Conservation (phyloP, 2,888 invertebrate genomes). For the Anodontia alba region DNA sequence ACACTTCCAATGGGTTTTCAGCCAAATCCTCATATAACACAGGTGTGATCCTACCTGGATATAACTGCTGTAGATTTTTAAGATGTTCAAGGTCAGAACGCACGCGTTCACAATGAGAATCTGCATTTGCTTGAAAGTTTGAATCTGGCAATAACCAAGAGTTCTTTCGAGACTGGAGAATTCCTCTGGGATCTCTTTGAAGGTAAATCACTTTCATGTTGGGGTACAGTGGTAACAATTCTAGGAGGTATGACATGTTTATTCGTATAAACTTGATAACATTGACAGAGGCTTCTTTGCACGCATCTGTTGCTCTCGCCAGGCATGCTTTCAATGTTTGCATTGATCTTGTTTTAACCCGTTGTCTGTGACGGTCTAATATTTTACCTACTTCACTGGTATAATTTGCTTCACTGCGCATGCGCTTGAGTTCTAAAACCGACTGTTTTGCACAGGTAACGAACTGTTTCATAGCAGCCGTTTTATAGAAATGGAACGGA, state of each 20-base stretch:
- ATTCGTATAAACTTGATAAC: conserved; percentile 3
- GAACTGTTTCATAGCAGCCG: background rate
- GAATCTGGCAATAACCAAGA: background rate
- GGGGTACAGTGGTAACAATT: background rate
- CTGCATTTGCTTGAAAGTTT: background rate
- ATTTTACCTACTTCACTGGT: background rate
- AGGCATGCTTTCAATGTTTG: background rate
- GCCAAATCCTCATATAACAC: background rate
- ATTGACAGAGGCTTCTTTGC: background rate
- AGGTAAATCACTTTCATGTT: conserved; percentile 6
- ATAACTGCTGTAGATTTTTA: background rate
- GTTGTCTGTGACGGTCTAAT: background rate
- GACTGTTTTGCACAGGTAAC: background rate
- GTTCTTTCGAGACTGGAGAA: background rate
- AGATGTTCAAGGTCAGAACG: background rate
- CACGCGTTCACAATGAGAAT: background rate
- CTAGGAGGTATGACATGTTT: background rate
- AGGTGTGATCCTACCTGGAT: background rate
- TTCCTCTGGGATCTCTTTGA: background rate
- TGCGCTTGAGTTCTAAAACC: background rate
- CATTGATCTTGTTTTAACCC: background rate
- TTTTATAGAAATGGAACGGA: background rate
- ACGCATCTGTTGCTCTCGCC: background rate
- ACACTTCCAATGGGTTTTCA: background rate
- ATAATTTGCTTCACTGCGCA: background rate